These are phyloP conservation scores for Drosophila paranaensis DNA, from an alignment of 2,888 invertebrate genomes.

Conservation along the genomic window DNA sequence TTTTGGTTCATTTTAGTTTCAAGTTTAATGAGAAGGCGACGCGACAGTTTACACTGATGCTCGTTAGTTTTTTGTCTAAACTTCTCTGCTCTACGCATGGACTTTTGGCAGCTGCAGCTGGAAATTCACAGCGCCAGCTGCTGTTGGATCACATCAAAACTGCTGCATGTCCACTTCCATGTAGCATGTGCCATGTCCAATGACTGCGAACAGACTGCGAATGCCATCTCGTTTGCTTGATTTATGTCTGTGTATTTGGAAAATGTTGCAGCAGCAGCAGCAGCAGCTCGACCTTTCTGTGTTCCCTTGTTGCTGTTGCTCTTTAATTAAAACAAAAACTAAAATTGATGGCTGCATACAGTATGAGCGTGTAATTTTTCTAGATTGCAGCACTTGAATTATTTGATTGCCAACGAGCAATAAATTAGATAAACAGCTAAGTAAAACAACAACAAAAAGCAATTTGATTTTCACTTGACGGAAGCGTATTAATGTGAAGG, in stretches of 20 bases:
- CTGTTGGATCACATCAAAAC: slow-evolving; percentile 47
- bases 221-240: slow-evolving; percentile 59
- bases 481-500: not conserved
- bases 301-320: slow-evolving; percentile 16
- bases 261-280: slow-evolving; percentile 23
- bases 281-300: slow-evolving; percentile 15
- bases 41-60: slow-evolving; percentile 64
- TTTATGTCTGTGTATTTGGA: slow-evolving; percentile 58
- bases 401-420: slow-evolving; percentile 65
- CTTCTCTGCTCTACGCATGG: not conserved
- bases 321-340: slow-evolving; percentile 70
- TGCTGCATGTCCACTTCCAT: slow-evolving; percentile 33
- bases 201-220: slow-evolving; percentile 20
- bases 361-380: slow-evolving; percentile 61
- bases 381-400: slow-evolving; percentile 66
- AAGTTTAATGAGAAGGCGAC: slow-evolving; percentile 61
- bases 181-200: slow-evolving; percentile 37
- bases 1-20: slow-evolving; percentile 50
- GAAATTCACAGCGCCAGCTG: slow-evolving; percentile 52
- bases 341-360: slow-evolving; percentile 56
- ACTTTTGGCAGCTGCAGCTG: slow-evolving; percentile 28
- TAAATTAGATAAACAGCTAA: slow-evolving; percentile 51
- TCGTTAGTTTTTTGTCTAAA: slow-evolving; percentile 57
- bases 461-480: not conserved
- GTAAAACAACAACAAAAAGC: slow-evolving; percentile 9